These are phyloP conservation scores for Craseonycteris thonglongyai DNA, from an alignment of 2,113 vertebrate species.

Conservation along the genomic window DNA sequence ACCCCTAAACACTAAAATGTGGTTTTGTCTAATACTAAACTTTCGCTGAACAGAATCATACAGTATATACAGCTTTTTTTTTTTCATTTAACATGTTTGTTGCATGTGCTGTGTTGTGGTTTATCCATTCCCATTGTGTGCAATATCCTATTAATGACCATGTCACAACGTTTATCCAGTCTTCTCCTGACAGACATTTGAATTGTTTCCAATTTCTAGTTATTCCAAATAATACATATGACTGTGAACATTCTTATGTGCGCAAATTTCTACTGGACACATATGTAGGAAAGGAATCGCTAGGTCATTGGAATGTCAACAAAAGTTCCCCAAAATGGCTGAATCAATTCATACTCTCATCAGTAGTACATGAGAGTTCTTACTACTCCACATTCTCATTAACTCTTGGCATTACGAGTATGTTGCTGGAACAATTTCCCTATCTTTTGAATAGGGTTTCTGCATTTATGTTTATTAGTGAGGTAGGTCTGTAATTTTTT, in stretches of 20 bases:
- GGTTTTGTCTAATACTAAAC: not conserved
- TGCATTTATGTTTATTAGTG: not conserved
- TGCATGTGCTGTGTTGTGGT: too few species aligned
- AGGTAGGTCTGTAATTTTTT: not conserved
- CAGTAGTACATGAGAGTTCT: not conserved
- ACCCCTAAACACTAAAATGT: not conserved
- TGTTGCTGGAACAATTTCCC: not conserved
- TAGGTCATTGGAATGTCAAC: not conserved
- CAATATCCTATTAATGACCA: not conserved
- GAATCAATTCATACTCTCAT: not conserved
- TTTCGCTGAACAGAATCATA: not conserved
- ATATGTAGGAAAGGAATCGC: not conserved
- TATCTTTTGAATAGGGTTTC: not conserved
- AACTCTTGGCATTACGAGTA: not conserved
- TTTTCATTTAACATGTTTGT: not conserved
- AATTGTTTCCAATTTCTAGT: not conserved
- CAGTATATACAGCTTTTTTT: not conserved
- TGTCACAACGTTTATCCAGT: not conserved
- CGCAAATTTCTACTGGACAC: not conserved
- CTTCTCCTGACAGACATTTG: not conserved
- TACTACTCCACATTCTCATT: not conserved
- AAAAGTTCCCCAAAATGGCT: not conserved
- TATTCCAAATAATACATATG: not conserved
- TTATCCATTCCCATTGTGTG: not conserved
- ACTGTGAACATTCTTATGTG: not conserved